These are phyloP conservation scores for Montipora cactus DNA, from an alignment of 64 coral and sea anemone species.

Conservation along the genomic window DNA sequence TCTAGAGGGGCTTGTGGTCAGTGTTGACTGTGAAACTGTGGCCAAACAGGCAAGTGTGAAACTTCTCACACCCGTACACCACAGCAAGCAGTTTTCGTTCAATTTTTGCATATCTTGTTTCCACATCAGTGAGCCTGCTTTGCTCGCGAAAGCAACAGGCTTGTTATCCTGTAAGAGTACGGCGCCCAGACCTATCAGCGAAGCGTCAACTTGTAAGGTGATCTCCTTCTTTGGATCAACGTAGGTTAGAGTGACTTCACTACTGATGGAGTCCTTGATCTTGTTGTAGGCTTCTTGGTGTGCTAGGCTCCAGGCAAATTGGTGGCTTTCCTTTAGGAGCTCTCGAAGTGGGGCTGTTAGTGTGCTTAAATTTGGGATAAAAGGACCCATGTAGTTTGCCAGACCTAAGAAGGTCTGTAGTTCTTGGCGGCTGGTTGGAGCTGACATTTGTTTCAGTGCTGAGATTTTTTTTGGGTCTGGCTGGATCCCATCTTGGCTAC, in stretches of 20 bases:
- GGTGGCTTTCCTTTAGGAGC: background rate
- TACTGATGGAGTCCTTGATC: background rate
- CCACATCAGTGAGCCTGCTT: background rate
- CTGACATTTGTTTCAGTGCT: constrained; percentile 31
- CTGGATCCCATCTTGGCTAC: background rate
- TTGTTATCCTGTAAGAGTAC: constrained; percentile 49
- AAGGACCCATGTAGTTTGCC: constrained; percentile 53
- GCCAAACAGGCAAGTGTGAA: constrained; percentile 64
- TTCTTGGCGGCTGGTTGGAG: background rate
- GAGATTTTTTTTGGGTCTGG: constrained; percentile 31
- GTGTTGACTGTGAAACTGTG: constrained; percentile 18
- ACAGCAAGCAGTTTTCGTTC: constrained; percentile 58
- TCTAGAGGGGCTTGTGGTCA: background rate
- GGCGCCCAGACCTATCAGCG: no score
- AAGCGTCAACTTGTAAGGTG: background rate
- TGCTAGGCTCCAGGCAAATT: background rate
- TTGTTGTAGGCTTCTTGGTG: background rate
- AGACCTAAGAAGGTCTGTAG: constrained; percentile 8
- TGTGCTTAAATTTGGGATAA: constrained; percentile 51
- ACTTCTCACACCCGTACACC: constrained; percentile 54
- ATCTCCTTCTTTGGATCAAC: background rate
- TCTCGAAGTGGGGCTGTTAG: background rate
- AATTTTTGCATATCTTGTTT: constrained; percentile 58
- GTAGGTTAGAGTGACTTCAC: background rate
- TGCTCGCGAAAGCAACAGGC: constrained; percentile 44